Evolutionary conservation across 1,140 invertebrate species (phyloP), one percentile per base, ranked within the genome.

Genomic region (Papilio polytes): DNA sequence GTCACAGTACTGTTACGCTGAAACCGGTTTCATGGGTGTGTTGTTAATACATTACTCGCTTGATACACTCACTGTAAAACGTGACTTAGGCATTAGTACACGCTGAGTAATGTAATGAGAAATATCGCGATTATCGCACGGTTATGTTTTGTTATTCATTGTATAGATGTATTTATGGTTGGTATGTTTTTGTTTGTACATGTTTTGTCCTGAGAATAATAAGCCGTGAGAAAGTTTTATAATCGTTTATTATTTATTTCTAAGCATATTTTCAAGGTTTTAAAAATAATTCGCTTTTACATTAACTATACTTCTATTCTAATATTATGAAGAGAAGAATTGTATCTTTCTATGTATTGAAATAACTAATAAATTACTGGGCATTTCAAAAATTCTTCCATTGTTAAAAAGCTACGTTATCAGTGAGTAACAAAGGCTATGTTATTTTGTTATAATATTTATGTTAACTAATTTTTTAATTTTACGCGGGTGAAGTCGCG

Each of bases 11-110:
- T 74, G 74, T 76, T 76, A 48, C 63, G 63, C 44, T 51, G n/a
- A 26, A 48, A 48, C n/a, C 74, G 44, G 46, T 48, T 76, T 51
- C 44, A 76, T 76, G 74, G 74, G 22, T 76, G 12, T 76, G 74
- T 51, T 26, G 74, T 51, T 76, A 76, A 76, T 76, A 48, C 74
- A 76, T 76, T 76, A 76, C 74, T 76, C 46, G 74, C 74, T 76
- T 76, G 46, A 51, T 22, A n/a, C 22, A 3, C 20, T 76, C 20
- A 15, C 12, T 31, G 44, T 46, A 51, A 3, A 76, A 76, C 74
- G 74, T 76, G 74, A 76, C 74, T 76, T 20, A 51, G 22, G 74
- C 46, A 76, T 76, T 76, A 51, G 46, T 76, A 46, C 46, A 53
- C 6, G 20, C 9, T 76, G 74, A 48, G 74, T 76, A 76, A 76